Evolutionary conservation across 2,888 invertebrate species (phyloP).

Genomic region (Drosophila testacea): DNA sequence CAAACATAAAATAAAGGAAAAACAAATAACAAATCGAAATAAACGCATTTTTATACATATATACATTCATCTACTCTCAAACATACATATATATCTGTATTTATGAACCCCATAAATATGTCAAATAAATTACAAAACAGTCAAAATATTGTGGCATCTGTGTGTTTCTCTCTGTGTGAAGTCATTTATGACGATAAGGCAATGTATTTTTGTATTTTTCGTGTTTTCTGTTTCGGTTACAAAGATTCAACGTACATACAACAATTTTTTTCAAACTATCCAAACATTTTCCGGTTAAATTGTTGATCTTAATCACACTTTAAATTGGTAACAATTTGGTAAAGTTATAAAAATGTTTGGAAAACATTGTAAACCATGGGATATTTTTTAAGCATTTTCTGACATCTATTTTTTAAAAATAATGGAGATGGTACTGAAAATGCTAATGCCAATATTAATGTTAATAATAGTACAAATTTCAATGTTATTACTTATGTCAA

Average conservation of each 20-base stretch:
- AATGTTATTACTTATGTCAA: too few relatives aligned
- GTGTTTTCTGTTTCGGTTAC: slow-evolving; percentile 15
- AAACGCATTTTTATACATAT: slow-evolving; percentile 68
- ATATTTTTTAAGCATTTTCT: neutral
- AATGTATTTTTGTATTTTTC: slow-evolving; percentile 20
- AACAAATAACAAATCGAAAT: slow-evolving; percentile 72
- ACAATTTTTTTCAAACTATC: slow-evolving; percentile 21
- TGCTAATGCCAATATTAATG: too few relatives aligned
- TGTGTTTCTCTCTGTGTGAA: slow-evolving; percentile 60
- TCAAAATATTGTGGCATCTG: slow-evolving; percentile 80
- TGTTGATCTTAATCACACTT: slow-evolving; percentile 17
- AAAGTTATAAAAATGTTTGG: neutral
- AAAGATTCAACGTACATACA: slow-evolving; percentile 24
- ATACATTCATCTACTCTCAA: slow-evolving; percentile 48
- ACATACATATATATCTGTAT: slow-evolving; percentile 63
- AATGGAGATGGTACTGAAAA: too few relatives aligned
- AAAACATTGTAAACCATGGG: too few relatives aligned
- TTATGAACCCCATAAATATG: slow-evolving; percentile 81
- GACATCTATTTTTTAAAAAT: too few relatives aligned
- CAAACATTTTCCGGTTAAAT: slow-evolving; percentile 28
- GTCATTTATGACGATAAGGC: slow-evolving; percentile 62
- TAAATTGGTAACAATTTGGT: neutral
- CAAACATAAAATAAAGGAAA: slow-evolving; percentile 40
- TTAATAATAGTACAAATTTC: too few relatives aligned
- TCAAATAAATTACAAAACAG: slow-evolving; percentile 80